A percentile compares a stretch with the other conserved stretches of the same genome.
phyloP scores from a whole-genome alignment of 2,797 vertebrate genomes.

The Cossypha caffra region DNA sequence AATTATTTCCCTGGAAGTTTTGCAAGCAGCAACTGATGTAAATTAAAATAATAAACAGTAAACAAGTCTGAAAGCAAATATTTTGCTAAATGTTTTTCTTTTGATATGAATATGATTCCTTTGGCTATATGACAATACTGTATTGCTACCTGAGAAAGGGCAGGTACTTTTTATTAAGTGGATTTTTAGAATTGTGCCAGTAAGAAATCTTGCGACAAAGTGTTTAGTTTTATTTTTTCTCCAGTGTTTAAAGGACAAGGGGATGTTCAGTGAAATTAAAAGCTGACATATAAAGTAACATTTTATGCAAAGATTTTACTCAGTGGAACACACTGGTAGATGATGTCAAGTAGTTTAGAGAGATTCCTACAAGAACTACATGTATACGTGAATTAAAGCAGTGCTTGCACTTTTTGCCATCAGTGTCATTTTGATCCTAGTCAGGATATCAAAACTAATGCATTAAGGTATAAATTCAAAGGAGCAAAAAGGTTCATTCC shows the following conservation, averaged over 20 bases:
- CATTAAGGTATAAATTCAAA: neutral
- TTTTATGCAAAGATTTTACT: neutral
- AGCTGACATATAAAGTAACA: neutral
- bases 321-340: neutral
- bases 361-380: neutral
- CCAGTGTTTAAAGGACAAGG: neutral
- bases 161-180: neutral
- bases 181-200: neutral
- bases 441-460: neutral
- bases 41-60: slow-evolving; percentile 65
- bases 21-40: slow-evolving; percentile 59
- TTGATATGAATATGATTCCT: slow-evolving; percentile 23
- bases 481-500: neutral
- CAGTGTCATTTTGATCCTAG: slow-evolving; percentile 13
- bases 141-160: neutral
- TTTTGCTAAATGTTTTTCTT: slow-evolving; percentile 68
- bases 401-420: neutral
- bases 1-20: slow-evolving; percentile 64
- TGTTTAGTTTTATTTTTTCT: slow-evolving; percentile 19
- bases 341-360: neutral
- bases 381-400: slow-evolving; percentile 19
- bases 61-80: slow-evolving; percentile 63
- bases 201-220: neutral
- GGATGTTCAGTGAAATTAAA: slow-evolving; percentile 39
- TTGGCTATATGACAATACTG: neutral